Evolutionary conservation across 2,113 vertebrate species (phyloP), one percentile per base, ranked within the genome.

Genomic region (Platysternon megacephalum): DNA sequence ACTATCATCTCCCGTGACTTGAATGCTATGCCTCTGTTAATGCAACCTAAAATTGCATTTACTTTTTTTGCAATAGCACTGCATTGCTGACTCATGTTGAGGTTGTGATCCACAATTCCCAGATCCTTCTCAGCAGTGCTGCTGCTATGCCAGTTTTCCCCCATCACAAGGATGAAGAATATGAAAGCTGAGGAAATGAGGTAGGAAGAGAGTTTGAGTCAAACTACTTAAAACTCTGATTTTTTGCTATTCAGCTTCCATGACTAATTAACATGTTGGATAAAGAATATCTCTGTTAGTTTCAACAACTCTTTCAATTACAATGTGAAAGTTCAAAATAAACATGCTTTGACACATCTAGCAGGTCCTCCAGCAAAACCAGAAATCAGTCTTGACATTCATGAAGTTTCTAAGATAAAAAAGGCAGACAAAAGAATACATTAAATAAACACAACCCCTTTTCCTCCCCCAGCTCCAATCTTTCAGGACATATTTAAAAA

Each of bases 131-230:
- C 61, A n/a, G 29, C 6, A 68, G 32, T n/a, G 61, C 61, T n/a
- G 61, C 13, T n/a, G 14, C 61, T 17, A 35, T 35, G 61, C 17
- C 61, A n/a, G 35, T 68, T 68, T n/a, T n/a, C 16, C 17, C 8
- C 35, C 92, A 90, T 76, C 94, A 83, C 49, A 53, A 58, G 76
- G 68, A 88, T 93, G 93, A 93, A 46, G 55, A 84, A 89, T 1
- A 8, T 13, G 61, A 81, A 89, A 94, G 92, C 10, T n/a, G 72
- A 90, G 84, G 52, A 86, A 89, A 39, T 22, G 51, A 87, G 52
- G 1, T 3, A 28, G 19, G 35, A 51, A 53, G 19, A 24, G n/a
- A 53, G 39, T 48, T 93, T 19, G 44, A 53, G 39, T 42, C 22
- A 85, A 94, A 52, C 48, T 74, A 78, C 44, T 85, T 85, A 76